Evolutionary conservation across 1,140 invertebrate species (phyloP).

Genomic region (Orchesella cincta): DNA sequence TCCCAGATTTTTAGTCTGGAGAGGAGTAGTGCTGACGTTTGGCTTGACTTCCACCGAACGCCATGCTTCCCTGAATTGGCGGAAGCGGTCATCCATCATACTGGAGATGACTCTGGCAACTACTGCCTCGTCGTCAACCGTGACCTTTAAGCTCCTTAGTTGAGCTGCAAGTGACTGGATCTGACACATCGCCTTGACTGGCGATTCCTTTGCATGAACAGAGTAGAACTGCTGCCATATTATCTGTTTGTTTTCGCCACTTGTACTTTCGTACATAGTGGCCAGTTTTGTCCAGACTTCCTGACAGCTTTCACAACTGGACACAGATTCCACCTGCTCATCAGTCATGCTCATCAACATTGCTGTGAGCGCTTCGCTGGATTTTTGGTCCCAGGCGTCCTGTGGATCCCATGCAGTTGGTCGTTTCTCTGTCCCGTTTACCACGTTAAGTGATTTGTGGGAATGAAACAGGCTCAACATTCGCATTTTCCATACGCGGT

Average conservation of each 20-base stretch:
- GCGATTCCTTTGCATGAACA: neutral
- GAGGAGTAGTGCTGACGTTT: conserved; percentile 19
- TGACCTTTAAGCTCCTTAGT: conserved; percentile 4
- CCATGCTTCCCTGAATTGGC: conserved; percentile 37
- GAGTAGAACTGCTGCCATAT: conserved; percentile 10
- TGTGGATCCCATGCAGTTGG: neutral
- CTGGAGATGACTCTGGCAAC: conserved; percentile 33
- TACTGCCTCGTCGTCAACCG: conserved; percentile 23
- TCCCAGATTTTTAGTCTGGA: conserved; percentile 32
- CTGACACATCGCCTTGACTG: conserved; percentile 26
- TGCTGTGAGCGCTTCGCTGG: conserved; percentile 27
- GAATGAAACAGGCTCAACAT: conserved; percentile 15
- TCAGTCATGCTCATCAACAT: conserved; percentile 30
- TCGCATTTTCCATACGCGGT: conserved; percentile 33
- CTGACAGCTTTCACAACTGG: conserved; percentile 13
- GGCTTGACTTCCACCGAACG: conserved; percentile 5
- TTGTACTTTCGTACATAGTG: conserved; percentile 36
- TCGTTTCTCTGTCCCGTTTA: conserved; percentile 3
- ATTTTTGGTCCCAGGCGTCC: conserved; percentile 28
- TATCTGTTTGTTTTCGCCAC: conserved; percentile 27
- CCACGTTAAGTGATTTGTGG: conserved; percentile 17
- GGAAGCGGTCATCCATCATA: conserved; percentile 9
- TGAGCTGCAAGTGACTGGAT: conserved; percentile 34
- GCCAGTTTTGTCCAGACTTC: conserved; percentile 34
- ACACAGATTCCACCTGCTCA: conserved; percentile 25